Evolutionary conservation across 2,888 invertebrate genomes (phyloP), one percentile per base, ranked within the genome.

Genomic region (Microchrysa polita): DNA sequence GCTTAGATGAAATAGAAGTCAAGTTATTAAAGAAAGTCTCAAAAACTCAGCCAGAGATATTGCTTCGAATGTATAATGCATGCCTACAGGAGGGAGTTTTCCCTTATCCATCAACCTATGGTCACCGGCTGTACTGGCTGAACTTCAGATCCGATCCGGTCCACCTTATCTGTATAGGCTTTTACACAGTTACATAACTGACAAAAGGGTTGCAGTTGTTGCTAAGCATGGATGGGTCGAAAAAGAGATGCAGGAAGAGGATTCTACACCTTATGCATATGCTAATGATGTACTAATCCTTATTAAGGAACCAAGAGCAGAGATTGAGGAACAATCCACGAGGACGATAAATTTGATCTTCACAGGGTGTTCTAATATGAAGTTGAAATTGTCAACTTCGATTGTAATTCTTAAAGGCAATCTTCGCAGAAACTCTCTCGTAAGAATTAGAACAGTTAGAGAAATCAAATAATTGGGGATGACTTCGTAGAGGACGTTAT

Each of bases 201-300:
- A 42, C 42, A 7, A 12, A 42, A 42, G 12, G 42, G 12, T 42
- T 9, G 7, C 42, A 9, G 12, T 42, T 7, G 42, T 9, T 9
- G 42, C 7, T 12, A 42, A 42, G 7, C 12, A 9, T 42, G 42
- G 12, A 12, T 9, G 42, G 86, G 81, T 76, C 78, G 76, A 81
- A 12, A 42, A 42, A 42, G 12, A 7, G 7, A 42, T 7, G 7
- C 7, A 9, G 12, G 7, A 7, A 12, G 42, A 42, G 42, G 7
- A 42, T 9, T 9, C 12, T 12, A 42, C 42, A 9, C 42, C 42
- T 7, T 7, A 9, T 42, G 42, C 42, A 9, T 42, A 42, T 12
- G 7, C 12, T 7, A 7, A 12, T 42, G 42, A 42, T 12, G 12
- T 42, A 7, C 42, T 42, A 7, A 42, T 42, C 42, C 12, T 42